Evolutionary conservation across 2,888 invertebrate genomes (phyloP).

Genomic region (Orthosia cruda): DNA sequence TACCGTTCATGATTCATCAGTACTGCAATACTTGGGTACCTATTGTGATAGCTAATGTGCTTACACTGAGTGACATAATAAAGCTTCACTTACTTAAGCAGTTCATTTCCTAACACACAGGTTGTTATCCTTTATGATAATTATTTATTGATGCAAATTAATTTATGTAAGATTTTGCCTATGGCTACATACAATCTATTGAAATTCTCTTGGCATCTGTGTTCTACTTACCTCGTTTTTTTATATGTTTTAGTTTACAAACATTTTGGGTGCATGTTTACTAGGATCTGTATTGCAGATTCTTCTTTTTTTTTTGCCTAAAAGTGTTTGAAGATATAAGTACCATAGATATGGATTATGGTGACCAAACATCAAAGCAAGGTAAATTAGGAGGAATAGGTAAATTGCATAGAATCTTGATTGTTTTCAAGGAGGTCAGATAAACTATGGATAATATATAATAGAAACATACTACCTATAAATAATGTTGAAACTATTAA

Average conservation of each 20-base stretch:
- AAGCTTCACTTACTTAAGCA: conserved; percentile 40
- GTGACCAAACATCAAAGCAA: conserved; percentile 7
- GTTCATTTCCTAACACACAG: conserved; percentile 55
- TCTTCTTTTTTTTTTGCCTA: background rate
- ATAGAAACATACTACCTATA: conserved; percentile 3
- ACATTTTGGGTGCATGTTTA: conserved; percentile 9
- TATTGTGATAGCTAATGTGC: conserved; percentile 50
- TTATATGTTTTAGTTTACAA: conserved; percentile 23
- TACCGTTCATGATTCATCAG: conserved; percentile 78
- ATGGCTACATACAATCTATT: conserved; percentile 31
- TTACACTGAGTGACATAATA: conserved; percentile 59
- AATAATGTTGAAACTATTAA: background rate
- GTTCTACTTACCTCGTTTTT: conserved; percentile 46
- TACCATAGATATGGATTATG: too few relatives aligned
- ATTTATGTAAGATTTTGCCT: conserved; percentile 50
- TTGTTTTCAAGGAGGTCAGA: conserved; percentile 23
- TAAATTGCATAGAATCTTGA: conserved; percentile 7
- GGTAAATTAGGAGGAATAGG: background rate
- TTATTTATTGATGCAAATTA: conserved; percentile 49
- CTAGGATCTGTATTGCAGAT: background rate
- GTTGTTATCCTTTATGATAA: conserved; percentile 54
- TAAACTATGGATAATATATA: background rate
- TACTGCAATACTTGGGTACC: conserved; percentile 62
- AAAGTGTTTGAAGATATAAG: background rate
- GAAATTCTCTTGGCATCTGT: conserved; percentile 51